phyloP scores from a whole-genome alignment of 2,888 invertebrate genomes.

The Chrysomela aeneicollis region DNA sequence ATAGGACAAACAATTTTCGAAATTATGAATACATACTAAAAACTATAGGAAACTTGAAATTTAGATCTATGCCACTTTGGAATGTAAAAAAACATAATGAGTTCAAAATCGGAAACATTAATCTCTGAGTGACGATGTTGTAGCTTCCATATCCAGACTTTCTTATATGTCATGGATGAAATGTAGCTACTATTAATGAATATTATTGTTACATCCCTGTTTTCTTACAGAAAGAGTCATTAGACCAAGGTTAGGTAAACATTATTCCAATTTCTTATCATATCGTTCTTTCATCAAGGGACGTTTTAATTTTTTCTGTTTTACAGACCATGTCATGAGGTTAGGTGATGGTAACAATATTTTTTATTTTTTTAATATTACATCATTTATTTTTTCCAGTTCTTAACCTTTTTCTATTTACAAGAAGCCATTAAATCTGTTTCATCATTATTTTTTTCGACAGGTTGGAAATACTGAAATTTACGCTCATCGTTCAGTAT shows the following conservation, averaged over 20 bases:
- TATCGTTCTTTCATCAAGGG: slow-evolving; percentile 48
- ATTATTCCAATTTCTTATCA: slow-evolving; percentile 35
- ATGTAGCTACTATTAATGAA: slow-evolving; percentile 17
- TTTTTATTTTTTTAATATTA: slow-evolving; percentile 39
- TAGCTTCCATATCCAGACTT: background rate
- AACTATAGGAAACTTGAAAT: no score
- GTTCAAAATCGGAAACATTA: no score
- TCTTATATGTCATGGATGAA: slow-evolving; percentile 8
- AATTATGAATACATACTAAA: no score
- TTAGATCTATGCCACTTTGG: no score
- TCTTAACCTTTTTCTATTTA: slow-evolving; percentile 33
- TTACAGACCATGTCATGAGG: slow-evolving; percentile 57
- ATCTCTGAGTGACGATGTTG: no score
- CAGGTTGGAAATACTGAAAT: slow-evolving; percentile 76
- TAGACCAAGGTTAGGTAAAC: slow-evolving; percentile 45
- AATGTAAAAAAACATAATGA: no score
- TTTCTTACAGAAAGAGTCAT: slow-evolving; percentile 42
- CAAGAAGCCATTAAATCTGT: slow-evolving; percentile 15
- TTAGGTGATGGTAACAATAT: slow-evolving; percentile 58
- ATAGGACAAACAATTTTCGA: no score
- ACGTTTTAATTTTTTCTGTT: slow-evolving; percentile 61
- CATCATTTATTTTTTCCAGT: slow-evolving; percentile 40
- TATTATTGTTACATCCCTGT: slow-evolving; percentile 27
- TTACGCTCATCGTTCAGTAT: slow-evolving; percentile 79
- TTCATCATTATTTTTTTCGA: slow-evolving; percentile 42